A percentile compares a stretch with the other conserved stretches of the same genome.
Evolutionary conservation across 2,888 invertebrate species (phyloP).

Genomic region (Eilema caniola): DNA sequence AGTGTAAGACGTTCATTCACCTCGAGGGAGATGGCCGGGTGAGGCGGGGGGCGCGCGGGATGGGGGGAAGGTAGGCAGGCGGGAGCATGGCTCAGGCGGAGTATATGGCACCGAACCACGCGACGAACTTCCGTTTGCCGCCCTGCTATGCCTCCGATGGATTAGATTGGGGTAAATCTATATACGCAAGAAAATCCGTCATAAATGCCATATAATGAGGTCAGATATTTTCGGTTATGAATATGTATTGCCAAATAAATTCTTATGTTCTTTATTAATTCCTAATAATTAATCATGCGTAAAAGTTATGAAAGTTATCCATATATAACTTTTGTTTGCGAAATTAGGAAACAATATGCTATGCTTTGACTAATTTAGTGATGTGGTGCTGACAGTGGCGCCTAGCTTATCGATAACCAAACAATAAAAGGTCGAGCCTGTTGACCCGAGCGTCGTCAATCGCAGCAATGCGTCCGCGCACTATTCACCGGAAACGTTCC

Average conservation of each 20-base stretch:
- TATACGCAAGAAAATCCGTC: conserved; percentile 27
- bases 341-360: no score
- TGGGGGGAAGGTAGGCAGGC: conserved; percentile 34
- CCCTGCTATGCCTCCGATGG: conserved; percentile 36
- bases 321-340: no score
- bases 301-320: not conserved
- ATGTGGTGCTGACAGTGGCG: conserved; percentile 62
- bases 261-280: not conserved
- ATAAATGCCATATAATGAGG: conserved; percentile 18
- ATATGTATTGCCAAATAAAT: not conserved
- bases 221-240: conserved; percentile 7
- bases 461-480: conserved; percentile 65
- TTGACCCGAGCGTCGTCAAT: conserved; percentile 63
- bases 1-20: conserved; percentile 74
- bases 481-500: conserved; percentile 65
- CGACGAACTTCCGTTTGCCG: conserved; percentile 51
- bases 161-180: conserved; percentile 40
- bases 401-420: conserved; percentile 69
- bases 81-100: conserved; percentile 28
- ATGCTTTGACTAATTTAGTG: conserved; percentile 52
- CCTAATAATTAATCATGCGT: not conserved
- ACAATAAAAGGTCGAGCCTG: conserved; percentile 71
- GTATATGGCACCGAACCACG: conserved; percentile 52
- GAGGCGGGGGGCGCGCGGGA: conserved; percentile 29
- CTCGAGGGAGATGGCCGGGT: conserved; percentile 59